Conservation (phyloP, 37 sponge, comb jelly and placozoan species). For the Halisarca cf. caerulea region DNA sequence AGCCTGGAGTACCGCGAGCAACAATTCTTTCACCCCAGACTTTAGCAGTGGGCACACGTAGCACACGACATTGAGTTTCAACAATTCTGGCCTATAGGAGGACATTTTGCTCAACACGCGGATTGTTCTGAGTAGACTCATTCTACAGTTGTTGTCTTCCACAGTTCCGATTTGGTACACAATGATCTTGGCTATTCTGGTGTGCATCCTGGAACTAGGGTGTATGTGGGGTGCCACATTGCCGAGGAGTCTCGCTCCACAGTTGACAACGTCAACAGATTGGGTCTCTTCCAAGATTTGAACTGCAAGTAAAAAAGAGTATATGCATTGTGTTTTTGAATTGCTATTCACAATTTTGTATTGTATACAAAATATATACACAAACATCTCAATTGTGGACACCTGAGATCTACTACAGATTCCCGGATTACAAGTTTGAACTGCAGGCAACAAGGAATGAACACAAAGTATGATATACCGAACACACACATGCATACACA, state of each 20-base stretch:
- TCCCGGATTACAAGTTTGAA: too few species aligned
- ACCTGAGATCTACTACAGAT: too few species aligned
- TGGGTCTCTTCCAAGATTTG: not conserved
- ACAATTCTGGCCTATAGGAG: not conserved
- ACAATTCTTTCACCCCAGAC: not conserved
- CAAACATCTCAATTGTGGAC: too few species aligned
- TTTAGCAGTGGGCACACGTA: not conserved
- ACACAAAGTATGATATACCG: too few species aligned
- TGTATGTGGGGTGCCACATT: not conserved
- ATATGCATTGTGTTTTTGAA: too few species aligned
- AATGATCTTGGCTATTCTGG: not conserved
- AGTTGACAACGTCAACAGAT: constrained; percentile 19
- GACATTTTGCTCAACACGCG: not conserved
- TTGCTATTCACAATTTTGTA: too few species aligned
- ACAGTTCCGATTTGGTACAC: not conserved
- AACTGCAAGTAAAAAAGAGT: not conserved
- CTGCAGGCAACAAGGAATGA: too few species aligned
- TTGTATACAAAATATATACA: too few species aligned
- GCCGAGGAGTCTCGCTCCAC: not conserved
- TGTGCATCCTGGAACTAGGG: not conserved
- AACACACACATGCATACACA: too few species aligned
- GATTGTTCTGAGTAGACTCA: constrained; percentile 2
- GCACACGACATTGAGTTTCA: not conserved
- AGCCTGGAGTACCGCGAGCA: not conserved
- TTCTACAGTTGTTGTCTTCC: not conserved